Evolutionary conservation across 2,113 vertebrate species (phyloP).

Genomic region (Scalopus aquaticus): DNA sequence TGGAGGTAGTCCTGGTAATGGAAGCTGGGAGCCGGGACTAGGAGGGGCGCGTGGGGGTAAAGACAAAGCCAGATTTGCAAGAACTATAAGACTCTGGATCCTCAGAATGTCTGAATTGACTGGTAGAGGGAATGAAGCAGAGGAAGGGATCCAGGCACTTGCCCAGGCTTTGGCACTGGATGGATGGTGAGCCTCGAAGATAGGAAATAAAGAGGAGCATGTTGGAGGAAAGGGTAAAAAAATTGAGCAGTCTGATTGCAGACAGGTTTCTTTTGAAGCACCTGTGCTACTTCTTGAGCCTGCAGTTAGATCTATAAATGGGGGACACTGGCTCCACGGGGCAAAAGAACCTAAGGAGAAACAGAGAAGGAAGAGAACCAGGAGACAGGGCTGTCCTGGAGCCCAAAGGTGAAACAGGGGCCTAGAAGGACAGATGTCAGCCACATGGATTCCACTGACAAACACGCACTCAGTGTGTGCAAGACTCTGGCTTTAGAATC

Average conservation of each 20-base stretch:
- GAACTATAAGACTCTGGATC: not conserved
- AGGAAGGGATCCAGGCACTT: not conserved
- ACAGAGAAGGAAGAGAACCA: not conserved
- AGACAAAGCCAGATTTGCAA: not conserved
- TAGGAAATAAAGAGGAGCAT: not conserved
- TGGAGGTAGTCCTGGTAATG: not conserved
- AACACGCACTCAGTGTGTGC: not conserved
- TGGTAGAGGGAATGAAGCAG: not conserved
- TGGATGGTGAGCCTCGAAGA: not conserved
- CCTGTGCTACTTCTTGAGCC: not conserved
- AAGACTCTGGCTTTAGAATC: not conserved
- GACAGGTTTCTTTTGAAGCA: not conserved
- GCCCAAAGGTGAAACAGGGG: not conserved
- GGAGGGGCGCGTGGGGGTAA: not conserved
- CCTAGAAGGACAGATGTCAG: not conserved
- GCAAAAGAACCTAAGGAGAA: not conserved
- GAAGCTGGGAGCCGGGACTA: not conserved
- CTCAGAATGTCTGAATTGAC: not conserved
- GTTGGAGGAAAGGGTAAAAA: not conserved
- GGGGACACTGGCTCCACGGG: not conserved
- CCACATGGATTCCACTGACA: not conserved
- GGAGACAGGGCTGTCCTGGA: not conserved
- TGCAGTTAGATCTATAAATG: not conserved
- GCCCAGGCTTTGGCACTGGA: not conserved
- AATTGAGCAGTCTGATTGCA: not conserved